These are phyloP conservation scores for Menidia menidia DNA, from an alignment of 2,797 vertebrate genomes.

Conservation along the genomic window DNA sequence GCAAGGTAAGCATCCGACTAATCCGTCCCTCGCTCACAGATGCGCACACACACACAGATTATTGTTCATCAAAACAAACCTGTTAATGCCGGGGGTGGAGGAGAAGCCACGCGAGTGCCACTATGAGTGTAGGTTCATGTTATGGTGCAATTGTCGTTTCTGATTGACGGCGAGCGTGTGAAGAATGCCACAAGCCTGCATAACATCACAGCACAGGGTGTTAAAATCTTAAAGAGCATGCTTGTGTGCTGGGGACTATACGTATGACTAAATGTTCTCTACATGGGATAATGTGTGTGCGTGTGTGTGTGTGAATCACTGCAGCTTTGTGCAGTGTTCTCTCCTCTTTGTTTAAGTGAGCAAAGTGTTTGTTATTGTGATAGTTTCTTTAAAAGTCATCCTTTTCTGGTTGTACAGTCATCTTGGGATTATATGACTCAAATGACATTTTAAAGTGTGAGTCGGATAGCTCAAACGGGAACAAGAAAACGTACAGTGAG, in stretches of 20 bases:
- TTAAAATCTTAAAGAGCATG: neutral
- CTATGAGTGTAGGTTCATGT: neutral
- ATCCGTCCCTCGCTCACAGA: constrained; percentile 24
- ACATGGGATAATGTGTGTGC: neutral
- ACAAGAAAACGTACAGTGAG: neutral
- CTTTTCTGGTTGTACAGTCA: neutral
- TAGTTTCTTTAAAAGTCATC: constrained; percentile 29
- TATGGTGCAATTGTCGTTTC: constrained; percentile 2
- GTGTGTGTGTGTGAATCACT: constrained; percentile 24
- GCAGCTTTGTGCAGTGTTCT: constrained; percentile 36
- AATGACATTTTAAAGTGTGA: neutral
- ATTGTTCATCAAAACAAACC: constrained; percentile 49
- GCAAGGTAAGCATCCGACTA: constrained; percentile 88
- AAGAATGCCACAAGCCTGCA: constrained; percentile 15
- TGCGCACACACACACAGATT: constrained; percentile 23
- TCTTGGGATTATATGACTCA: neutral
- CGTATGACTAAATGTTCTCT: too few species aligned
- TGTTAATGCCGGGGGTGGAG: constrained; percentile 22
- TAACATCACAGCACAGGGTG: neutral
- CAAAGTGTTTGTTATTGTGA: constrained; percentile 24
- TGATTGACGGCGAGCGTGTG: constrained; percentile 11
- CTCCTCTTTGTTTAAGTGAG: constrained; percentile 13
- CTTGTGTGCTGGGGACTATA: neutral
- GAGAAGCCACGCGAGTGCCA: constrained; percentile 17
- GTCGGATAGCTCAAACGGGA: too few species aligned